Conservation (phyloP, 2,888 invertebrate genomes). For the Andricus quercusramuli region DNA sequence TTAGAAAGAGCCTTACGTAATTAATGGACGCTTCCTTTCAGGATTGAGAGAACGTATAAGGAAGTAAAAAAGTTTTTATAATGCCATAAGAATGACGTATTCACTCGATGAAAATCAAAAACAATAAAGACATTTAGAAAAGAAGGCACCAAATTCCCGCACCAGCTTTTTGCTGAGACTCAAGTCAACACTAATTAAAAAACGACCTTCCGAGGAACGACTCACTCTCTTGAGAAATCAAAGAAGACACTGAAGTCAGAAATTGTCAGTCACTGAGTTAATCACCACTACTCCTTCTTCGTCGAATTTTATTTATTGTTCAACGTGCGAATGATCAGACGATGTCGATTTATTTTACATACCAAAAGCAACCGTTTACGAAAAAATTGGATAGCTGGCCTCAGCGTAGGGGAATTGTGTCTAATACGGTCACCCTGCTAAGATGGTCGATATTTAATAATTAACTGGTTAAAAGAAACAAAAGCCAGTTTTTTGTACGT, state of each 20-base stretch:
- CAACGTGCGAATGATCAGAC: not conserved
- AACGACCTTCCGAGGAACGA: constrained; percentile 25
- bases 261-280: constrained; percentile 20
- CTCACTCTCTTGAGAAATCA: constrained; percentile 23
- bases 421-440: no score
- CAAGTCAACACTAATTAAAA: not conserved
- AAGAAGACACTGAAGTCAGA: constrained; percentile 9
- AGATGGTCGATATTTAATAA: no score
- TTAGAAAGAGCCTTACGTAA: no score
- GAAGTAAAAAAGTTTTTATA: not conserved
- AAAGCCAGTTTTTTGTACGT: no score
- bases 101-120: not conserved
- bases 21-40: no score
- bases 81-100: not conserved
- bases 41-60: not conserved
- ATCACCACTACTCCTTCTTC: constrained; percentile 24
- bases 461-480: no score
- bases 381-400: not conserved
- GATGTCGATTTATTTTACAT: not conserved
- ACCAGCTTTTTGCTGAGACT: not conserved
- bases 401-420: not conserved
- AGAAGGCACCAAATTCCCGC: not conserved
- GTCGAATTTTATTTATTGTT: constrained; percentile 16
- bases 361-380: not conserved
- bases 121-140: not conserved